phyloP scores from a whole-genome alignment of 1,140 invertebrate species.

The Diabrotica undecimpunctata region DNA sequence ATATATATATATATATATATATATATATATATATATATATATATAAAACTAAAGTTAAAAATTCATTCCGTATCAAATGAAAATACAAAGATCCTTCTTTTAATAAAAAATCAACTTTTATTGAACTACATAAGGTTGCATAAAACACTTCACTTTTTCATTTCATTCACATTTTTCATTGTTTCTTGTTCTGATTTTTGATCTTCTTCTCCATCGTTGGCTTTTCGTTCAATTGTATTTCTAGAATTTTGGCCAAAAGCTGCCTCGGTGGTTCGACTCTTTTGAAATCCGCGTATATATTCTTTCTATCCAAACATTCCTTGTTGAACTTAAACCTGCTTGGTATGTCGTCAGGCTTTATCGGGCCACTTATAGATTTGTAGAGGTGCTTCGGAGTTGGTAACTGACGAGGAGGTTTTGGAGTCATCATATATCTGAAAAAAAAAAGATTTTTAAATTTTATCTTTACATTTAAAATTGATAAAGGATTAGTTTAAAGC shows the following conservation, averaged over 20 bases:
- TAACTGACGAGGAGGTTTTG: neutral
- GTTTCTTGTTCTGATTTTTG: no score
- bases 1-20: no score
- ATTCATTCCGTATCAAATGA: no score
- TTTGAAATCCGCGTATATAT: constrained; percentile 37
- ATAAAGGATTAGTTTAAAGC: no score
- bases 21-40: no score
- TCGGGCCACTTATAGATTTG: constrained; percentile 29
- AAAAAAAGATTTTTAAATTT: neutral
- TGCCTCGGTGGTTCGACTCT: constrained; percentile 31
- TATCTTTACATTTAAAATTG: no score
- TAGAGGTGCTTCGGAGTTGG: constrained; percentile 15
- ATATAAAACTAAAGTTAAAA: no score
- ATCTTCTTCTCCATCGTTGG: constrained; percentile 26
- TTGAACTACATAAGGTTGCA: no score
- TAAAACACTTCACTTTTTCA: no score
- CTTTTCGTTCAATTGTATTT: constrained; percentile 33
- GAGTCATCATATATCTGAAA: constrained; percentile 10
- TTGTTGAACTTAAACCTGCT: constrained; percentile 32
- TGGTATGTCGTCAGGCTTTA: constrained; percentile 30
- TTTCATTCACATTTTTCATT: no score
- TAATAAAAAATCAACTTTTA: no score
- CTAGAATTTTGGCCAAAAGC: constrained; percentile 33
- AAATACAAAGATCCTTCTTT: no score
- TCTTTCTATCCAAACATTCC: constrained; percentile 38